These are phyloP conservation scores for Drosophila quadrilineata DNA, from an alignment of 1,140 invertebrate species.

Conservation along the genomic window DNA sequence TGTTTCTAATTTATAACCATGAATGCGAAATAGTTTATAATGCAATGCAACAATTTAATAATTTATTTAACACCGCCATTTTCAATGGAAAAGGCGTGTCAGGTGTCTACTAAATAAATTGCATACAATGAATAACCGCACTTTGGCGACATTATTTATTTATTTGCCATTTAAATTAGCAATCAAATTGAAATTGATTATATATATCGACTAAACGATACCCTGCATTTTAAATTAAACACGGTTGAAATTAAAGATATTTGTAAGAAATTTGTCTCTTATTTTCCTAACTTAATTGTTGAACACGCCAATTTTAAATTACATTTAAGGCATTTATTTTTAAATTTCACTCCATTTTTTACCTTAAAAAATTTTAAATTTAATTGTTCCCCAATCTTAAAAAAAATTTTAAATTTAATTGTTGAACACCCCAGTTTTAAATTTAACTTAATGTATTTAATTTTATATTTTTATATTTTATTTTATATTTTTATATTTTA, in stretches of 20 bases:
- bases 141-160: conserved; percentile 29
- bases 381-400: too few relatives aligned
- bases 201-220: not conserved
- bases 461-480: too few relatives aligned
- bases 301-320: too few relatives aligned
- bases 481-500: too few relatives aligned
- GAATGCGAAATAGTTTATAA: conserved; percentile 3
- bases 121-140: conserved; percentile 18
- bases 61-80: conserved; percentile 17
- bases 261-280: not conserved
- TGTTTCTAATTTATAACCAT: conserved; percentile 2
- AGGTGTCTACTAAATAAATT: conserved; percentile 18
- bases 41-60: conserved; percentile 1
- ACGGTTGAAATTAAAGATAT: not conserved
- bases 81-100: conserved; percentile 18
- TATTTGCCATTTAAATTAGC: conserved; percentile 30
- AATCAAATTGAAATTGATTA: not conserved
- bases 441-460: too few relatives aligned
- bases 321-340: too few relatives aligned
- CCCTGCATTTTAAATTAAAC: not conserved
- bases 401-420: too few relatives aligned
- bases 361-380: too few relatives aligned
- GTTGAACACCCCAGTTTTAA: too few relatives aligned
- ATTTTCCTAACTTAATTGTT: too few relatives aligned
- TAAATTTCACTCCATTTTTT: too few relatives aligned